Evolutionary conservation across 1,140 invertebrate species (phyloP).

Genomic region (Leptopilina clavipes): DNA sequence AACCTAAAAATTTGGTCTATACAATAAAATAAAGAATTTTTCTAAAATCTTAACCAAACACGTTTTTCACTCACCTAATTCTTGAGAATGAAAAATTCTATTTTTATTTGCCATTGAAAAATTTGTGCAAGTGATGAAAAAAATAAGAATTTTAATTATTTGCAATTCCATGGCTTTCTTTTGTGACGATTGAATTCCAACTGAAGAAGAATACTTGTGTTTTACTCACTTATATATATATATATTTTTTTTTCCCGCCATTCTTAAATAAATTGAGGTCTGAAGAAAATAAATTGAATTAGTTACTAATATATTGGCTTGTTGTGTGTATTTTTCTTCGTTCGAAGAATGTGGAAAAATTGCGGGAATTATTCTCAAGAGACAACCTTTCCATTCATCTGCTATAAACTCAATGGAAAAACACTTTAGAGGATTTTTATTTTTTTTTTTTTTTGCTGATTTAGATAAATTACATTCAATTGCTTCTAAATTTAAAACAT

Average conservation of each 20-base stretch:
- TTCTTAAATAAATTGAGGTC: neutral
- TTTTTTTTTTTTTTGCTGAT: neutral
- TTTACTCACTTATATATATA: neutral
- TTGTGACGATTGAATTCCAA: neutral
- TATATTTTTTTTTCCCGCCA: too few species aligned
- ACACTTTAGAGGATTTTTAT: neutral
- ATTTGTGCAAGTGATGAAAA: neutral
- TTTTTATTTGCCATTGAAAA: neutral
- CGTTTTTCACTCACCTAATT: neutral
- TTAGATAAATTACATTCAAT: neutral
- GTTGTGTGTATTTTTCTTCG: conserved; percentile 12
- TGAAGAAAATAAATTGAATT: neutral
- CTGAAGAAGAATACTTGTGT: neutral
- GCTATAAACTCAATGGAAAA: neutral
- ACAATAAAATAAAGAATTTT: too few species aligned
- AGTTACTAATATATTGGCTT: neutral
- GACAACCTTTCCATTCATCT: neutral
- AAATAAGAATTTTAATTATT: neutral
- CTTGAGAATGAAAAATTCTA: neutral
- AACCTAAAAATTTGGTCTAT: too few species aligned
- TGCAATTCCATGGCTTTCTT: neutral
- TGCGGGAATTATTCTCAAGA: conserved; percentile 3
- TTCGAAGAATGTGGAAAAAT: conserved; percentile 15
- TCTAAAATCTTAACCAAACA: neutral
- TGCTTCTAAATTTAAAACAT: neutral